Evolutionary conservation across 1,140 invertebrate genomes (phyloP), one percentile per base, ranked within the genome.

Genomic region (Drosophila grimshawi): DNA sequence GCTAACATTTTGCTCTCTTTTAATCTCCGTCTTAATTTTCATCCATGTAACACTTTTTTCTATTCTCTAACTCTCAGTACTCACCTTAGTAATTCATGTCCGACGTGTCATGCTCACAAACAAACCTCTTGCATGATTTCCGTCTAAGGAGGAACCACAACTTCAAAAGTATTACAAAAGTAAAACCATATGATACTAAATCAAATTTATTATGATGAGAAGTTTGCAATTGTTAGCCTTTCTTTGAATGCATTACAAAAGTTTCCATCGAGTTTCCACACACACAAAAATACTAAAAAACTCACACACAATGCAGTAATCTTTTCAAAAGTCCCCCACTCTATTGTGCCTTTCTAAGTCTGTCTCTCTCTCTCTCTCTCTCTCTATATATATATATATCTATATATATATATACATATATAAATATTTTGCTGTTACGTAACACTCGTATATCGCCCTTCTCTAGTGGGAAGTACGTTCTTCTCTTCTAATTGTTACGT

Each of bases 171-270:
- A 3, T 10, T 27, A 49, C 27, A 49, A 30, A 49, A 49, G 8
- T 2, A 7, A 49, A 7, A 3, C 8, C 5, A 10, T 32, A 33
- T 27, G 10, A 57, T 27, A 29, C 57, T 27, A 43, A 46, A 46
- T 48, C 19, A 60, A 11, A 59, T 11, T 1, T 27, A 46, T 48
- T 46, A 27, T 51, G 29, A 48, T 55, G 27, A 10, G 19, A 41
- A 43, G 30, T 37, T 41, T 19, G 39, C 27, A 32, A 45, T 7
- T 46, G 33, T 8, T 35, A 32, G 29, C 39, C 30, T 32, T 81
- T 86, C 76, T 80, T 69, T 88, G 59, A 80, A 66, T 53, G 49
- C 65, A 79, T 78, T 82, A 56, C 72, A 82, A 86, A 75, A 79
- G 67, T 45, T 64, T 48, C 32, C 53, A 66, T 43, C n/a, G 32